Conservation (phyloP, 1,140 invertebrate genomes). For the Procambarus clarkii region DNA sequence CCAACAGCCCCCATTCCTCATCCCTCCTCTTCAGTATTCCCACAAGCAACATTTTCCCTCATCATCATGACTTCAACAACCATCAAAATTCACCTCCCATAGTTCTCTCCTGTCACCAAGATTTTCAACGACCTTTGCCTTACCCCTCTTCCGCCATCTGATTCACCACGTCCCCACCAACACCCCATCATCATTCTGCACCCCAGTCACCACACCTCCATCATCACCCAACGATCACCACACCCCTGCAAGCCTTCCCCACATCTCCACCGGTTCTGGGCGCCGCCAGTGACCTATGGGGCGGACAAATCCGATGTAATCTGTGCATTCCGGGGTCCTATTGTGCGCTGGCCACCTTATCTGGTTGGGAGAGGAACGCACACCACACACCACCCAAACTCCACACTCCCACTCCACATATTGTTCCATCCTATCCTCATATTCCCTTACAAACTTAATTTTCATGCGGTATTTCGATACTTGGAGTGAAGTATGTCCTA, state of each 20-base stretch:
- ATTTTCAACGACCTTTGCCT: too few relatives aligned
- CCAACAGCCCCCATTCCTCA: not conserved
- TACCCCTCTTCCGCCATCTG: too few relatives aligned
- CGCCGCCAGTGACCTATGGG: constrained; percentile 11
- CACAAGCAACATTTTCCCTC: too few relatives aligned
- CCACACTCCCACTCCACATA: not conserved
- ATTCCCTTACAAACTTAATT: not conserved
- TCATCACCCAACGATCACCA: not conserved
- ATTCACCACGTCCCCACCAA: not conserved
- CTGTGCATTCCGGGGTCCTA: constrained; percentile 29
- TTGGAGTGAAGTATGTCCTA: not conserved
- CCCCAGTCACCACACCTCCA: not conserved
- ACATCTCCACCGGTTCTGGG: not conserved
- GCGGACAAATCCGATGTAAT: constrained; percentile 38
- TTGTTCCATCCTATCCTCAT: not conserved
- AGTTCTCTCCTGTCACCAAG: not conserved
- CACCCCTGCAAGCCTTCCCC: not conserved
- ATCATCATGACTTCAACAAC: too few relatives aligned
- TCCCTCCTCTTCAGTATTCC: too few relatives aligned
- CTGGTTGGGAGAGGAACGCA: not conserved
- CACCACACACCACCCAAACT: not conserved
- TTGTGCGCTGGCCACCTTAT: constrained; percentile 18
- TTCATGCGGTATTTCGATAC: not conserved
- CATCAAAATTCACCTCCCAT: too few relatives aligned
- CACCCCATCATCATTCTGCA: not conserved